Evolutionary conservation across 2,888 invertebrate species (phyloP), one percentile per base, ranked within the genome.

Genomic region (Amphimallon solstitiale): DNA sequence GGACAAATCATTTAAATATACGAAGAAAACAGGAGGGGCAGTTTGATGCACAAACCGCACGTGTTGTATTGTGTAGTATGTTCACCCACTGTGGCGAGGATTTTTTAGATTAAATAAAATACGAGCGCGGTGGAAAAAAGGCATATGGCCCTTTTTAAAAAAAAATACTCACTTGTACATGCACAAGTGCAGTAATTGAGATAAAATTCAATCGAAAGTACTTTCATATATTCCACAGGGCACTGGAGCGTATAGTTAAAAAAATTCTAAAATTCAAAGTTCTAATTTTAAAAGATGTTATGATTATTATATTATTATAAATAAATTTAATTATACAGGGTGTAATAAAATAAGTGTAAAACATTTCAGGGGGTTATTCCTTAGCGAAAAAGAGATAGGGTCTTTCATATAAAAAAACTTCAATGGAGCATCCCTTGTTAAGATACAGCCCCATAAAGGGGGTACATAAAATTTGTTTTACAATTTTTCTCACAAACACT

Each of bases 1-100:
- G 75, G 72, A 72, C 64, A 62, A 74, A 79, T 77, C 77, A 79
- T 79, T 79, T 79, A 76, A 79, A 79, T 79, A 78, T 76, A 79
- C 76, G 76, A 78, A 77, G 78, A 77, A 61, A 76, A 52, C 74
- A 74, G 75, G 72, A 76, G 48, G 48, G 6, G 76, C 76, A 74
- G 76, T 69, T 73, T 77, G 48, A 48, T 29, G 48, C 10, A 12
- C 46, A 46, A 46, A 46, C 46, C 46, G 17, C 46, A 46, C 46
- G 46, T 46, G 46, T 46, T 48, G 48, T 48, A n/a, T n/a, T n/a
- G 48, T 23, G 10, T 9, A 7, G 29, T 29, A 23, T 48, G 48
- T 74, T 70, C 75, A 71, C 73, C 67, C 63, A 76, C 70, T 75
- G 73, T 76, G 66, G 72, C 75, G 73, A 68, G 72, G 70, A 72